Evolutionary conservation across 1,140 invertebrate genomes (phyloP).

Genomic region (Akabosia matsudoensis): DNA sequence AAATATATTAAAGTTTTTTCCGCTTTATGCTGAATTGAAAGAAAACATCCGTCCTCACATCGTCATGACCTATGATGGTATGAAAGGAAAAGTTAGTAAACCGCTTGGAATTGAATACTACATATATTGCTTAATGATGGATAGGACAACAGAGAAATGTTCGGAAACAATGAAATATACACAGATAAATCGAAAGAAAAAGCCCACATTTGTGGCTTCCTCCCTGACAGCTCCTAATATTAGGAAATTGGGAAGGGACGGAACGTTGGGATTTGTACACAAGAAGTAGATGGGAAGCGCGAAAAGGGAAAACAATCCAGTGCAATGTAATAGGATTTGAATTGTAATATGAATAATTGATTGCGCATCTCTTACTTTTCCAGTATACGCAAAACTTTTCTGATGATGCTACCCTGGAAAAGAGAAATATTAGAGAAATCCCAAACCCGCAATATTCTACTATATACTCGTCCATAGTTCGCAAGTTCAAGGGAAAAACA

Average conservation of each 20-base stretch:
- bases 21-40: too few species aligned
- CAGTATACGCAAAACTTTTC: neutral
- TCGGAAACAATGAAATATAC: too few species aligned
- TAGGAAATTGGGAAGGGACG: neutral
- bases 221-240: neutral
- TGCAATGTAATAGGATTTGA: conserved; percentile 10
- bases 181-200: too few species aligned
- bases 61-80: too few species aligned
- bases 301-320: conserved; percentile 15
- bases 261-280: neutral
- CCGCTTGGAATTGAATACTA: neutral
- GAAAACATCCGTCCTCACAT: too few species aligned
- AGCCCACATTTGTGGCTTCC: conserved; percentile 17
- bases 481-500: too few species aligned
- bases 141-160: neutral
- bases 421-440: too few species aligned
- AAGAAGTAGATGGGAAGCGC: conserved; percentile 4
- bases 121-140: neutral
- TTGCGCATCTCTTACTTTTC: neutral
- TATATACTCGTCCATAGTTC: too few species aligned
- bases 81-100: too few species aligned
- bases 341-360: conserved; percentile 23
- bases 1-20: too few species aligned
- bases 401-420: neutral
- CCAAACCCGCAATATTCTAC: too few species aligned